A percentile compares a stretch with the other conserved stretches of the same genome.
These are phyloP conservation scores for Nymphicus hollandicus DNA, from an alignment of 2,113 vertebrate genomes.

Conservation along the genomic window DNA sequence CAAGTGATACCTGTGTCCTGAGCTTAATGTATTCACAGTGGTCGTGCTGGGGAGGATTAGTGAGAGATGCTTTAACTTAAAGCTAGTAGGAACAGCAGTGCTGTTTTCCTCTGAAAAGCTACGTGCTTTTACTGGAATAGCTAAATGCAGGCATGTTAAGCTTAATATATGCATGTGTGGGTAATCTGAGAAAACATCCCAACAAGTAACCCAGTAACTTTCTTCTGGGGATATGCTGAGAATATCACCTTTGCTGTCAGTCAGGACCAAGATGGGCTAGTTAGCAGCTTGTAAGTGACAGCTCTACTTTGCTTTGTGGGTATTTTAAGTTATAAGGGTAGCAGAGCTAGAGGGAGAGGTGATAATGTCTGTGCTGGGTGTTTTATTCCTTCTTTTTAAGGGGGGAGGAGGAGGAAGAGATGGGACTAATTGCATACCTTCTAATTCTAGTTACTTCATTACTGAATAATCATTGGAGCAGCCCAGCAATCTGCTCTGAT, in stretches of 20 bases:
- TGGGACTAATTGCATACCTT: conserved; percentile 34
- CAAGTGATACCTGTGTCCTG: neutral
- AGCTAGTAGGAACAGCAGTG: neutral
- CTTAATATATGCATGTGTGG: neutral
- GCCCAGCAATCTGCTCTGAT: conserved; percentile 29
- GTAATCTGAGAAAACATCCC: conserved; percentile 17
- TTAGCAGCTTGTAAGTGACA: conserved; percentile 33
- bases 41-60: neutral
- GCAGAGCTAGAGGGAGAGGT: conserved; percentile 13
- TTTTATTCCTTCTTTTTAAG: neutral
- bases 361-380: conserved; percentile 9
- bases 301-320: conserved; percentile 7
- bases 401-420: neutral
- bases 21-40: neutral
- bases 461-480: conserved; percentile 22
- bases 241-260: conserved; percentile 10
- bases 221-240: neutral
- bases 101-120: neutral
- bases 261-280: neutral
- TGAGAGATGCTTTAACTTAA: neutral
- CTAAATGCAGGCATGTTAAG: neutral
- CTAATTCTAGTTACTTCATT: conserved; percentile 43
- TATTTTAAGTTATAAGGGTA: conserved; percentile 43
- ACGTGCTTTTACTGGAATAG: neutral
- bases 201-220: neutral